Percentiles rank a stretch among this genome's conserved stretches.
phyloP scores from a whole-genome alignment of 2,113 vertebrate genomes.

The Rutilus rutilus region DNA sequence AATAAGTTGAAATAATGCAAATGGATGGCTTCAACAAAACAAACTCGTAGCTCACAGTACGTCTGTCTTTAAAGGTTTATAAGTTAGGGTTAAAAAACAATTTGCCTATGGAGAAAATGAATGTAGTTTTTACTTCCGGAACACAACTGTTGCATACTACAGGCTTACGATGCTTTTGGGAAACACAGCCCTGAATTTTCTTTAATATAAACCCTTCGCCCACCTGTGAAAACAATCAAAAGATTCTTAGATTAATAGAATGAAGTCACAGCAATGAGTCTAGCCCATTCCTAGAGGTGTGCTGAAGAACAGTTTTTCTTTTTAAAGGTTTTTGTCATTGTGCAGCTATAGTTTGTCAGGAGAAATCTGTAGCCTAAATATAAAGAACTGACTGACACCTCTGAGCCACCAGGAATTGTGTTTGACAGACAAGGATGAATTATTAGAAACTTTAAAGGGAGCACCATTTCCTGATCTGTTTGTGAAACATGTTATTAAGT shows the following conservation, averaged over 20 bases:
- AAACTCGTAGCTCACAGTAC: background rate
- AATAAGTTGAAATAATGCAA: background rate
- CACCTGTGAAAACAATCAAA: background rate
- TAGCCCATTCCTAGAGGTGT: background rate
- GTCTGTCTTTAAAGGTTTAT: too few species aligned
- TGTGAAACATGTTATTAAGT: conserved; percentile 13
- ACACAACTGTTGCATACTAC: background rate
- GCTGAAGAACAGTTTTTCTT: background rate
- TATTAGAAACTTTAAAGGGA: conserved; percentile 7
- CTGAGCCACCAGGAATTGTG: conserved; percentile 16
- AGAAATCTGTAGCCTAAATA: background rate
- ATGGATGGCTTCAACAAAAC: background rate
- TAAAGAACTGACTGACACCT: background rate
- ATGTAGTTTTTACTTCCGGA: background rate
- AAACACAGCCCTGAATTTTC: background rate
- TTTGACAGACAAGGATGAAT: conserved; percentile 32
- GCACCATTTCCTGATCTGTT: conserved; percentile 25
- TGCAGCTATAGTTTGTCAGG: background rate
- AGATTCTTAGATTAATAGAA: background rate
- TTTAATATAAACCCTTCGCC: background rate
- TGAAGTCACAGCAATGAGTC: background rate
- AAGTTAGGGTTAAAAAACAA: too few species aligned
- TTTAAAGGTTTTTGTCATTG: background rate
- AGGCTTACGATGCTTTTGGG: background rate
- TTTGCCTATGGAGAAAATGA: background rate